phyloP scores from a whole-genome alignment of 2,888 invertebrate genomes.

The Tromatobia lineatoria region DNA sequence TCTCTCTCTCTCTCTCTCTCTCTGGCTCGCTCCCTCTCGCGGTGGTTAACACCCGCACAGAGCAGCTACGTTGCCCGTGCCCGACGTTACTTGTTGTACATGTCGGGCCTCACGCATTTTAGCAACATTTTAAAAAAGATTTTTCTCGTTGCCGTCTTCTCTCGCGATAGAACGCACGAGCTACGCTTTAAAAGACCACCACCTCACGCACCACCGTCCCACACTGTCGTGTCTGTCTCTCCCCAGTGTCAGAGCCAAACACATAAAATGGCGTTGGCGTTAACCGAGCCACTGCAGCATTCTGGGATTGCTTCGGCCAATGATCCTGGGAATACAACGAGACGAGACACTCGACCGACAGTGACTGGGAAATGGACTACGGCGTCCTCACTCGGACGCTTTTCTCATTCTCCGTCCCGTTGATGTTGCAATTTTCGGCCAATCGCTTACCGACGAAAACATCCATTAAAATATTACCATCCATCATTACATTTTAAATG shows the following conservation, averaged over 20 bases:
- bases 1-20: too few species aligned
- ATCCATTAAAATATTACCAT: too few species aligned
- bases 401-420: too few species aligned
- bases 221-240: conserved; percentile 56
- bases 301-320: conserved; percentile 69
- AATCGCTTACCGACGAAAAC: background rate
- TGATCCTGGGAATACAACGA: conserved; percentile 6
- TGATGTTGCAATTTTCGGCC: background rate
- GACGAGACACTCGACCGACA: conserved; percentile 15
- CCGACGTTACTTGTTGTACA: conserved; percentile 81
- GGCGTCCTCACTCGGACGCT: background rate
- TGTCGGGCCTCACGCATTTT: conserved; percentile 80
- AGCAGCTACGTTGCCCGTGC: conserved; percentile 45
- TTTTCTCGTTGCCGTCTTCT: too few species aligned
- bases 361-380: conserved; percentile 18
- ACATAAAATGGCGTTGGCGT: conserved; percentile 85
- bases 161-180: conserved; percentile 66
- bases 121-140: conserved; percentile 83
- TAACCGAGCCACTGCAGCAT: conserved; percentile 76
- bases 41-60: conserved; percentile 32
- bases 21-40: too few species aligned
- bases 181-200: conserved; percentile 61
- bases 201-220: conserved; percentile 68
- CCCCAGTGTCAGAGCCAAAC: conserved; percentile 83
- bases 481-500: too few species aligned